Evolutionary conservation across 2,888 invertebrate genomes (phyloP).

Genomic region (Smittia aterrima): DNA sequence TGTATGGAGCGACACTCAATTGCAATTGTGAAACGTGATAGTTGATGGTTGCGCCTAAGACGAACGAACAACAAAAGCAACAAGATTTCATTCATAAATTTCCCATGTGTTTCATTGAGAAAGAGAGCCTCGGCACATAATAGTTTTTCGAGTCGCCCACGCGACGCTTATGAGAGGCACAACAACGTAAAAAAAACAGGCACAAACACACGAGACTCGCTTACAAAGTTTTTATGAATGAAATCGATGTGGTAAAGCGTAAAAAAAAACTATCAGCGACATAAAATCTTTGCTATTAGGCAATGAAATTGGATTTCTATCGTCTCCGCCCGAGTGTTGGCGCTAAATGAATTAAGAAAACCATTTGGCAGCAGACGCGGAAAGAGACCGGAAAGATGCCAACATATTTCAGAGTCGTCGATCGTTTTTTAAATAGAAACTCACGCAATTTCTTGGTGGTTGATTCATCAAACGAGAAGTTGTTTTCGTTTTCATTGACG

Average conservation of each 20-base stretch:
- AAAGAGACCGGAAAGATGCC: slow-evolving; percentile 27
- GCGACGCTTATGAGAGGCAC: slow-evolving; percentile 1
- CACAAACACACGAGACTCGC: slow-evolving; percentile 24
- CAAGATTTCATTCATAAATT: slow-evolving; percentile 40
- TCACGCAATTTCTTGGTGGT: not conserved
- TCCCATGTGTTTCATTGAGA: slow-evolving; percentile 8
- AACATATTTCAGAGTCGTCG: slow-evolving; percentile 26
- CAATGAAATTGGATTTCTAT: slow-evolving; percentile 5
- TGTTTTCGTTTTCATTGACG: slow-evolving; percentile 26
- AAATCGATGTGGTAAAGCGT: not conserved
- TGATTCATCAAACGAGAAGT: slow-evolving; percentile 4
- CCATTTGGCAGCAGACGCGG: slow-evolving; percentile 20
- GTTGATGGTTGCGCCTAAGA: slow-evolving; percentile 19
- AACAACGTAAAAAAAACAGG: not conserved
- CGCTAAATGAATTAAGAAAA: not conserved
- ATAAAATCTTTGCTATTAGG: slow-evolving; percentile 3
- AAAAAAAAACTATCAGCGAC: not conserved
- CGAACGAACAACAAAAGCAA: slow-evolving; percentile 22
- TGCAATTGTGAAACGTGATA: slow-evolving; percentile 38
- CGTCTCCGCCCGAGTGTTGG: not conserved
- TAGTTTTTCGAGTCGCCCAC: slow-evolving; percentile 38
- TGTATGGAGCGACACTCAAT: not conserved
- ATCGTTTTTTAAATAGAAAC: slow-evolving; percentile 28
- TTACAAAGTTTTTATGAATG: slow-evolving; percentile 38
- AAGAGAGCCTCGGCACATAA: slow-evolving; percentile 38